Percentiles rank a stretch among this genome's conserved stretches.
These are phyloP conservation scores for Epistrophe grossulariae DNA, from an alignment of 2,888 invertebrate species.

Conservation along the genomic window DNA sequence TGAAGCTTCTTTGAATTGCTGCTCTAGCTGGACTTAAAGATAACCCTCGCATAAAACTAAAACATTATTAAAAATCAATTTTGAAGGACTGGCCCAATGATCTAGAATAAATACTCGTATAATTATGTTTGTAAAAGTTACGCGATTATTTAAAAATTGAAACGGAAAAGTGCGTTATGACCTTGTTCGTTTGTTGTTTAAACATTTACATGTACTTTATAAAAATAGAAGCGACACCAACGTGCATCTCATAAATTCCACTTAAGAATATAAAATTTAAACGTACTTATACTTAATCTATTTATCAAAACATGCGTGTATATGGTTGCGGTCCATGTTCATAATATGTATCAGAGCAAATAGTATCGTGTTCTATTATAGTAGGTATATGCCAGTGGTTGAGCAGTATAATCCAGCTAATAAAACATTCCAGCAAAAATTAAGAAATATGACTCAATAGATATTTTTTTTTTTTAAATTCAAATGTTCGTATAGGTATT, in stretches of 20 bases:
- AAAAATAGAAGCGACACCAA: conserved; percentile 8
- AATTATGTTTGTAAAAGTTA: background rate
- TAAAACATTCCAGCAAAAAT: conserved; percentile 31
- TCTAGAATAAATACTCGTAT: background rate
- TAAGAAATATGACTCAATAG: conserved; percentile 36
- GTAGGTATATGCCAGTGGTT: background rate
- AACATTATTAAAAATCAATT: background rate
- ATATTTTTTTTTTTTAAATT: background rate
- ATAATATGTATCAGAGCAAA: conserved; percentile 30
- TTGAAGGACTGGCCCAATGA: background rate
- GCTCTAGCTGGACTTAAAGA: background rate
- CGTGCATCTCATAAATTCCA: conserved; percentile 36
- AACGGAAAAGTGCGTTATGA: conserved; percentile 4
- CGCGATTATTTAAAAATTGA: background rate
- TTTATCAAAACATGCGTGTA: conserved; percentile 41
- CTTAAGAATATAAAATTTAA: conserved; percentile 22
- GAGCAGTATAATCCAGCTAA: conserved; percentile 22
- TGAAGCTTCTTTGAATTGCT: background rate
- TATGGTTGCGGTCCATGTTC: conserved; percentile 35
- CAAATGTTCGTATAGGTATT: background rate
- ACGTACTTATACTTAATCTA: conserved; percentile 20
- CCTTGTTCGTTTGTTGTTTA: conserved; percentile 11
- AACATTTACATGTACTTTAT: no score
- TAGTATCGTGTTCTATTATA: conserved; percentile 20
- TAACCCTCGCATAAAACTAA: no score